Conservation (phyloP, 1,140 invertebrate species). For the Ridgeia piscesae region DNA sequence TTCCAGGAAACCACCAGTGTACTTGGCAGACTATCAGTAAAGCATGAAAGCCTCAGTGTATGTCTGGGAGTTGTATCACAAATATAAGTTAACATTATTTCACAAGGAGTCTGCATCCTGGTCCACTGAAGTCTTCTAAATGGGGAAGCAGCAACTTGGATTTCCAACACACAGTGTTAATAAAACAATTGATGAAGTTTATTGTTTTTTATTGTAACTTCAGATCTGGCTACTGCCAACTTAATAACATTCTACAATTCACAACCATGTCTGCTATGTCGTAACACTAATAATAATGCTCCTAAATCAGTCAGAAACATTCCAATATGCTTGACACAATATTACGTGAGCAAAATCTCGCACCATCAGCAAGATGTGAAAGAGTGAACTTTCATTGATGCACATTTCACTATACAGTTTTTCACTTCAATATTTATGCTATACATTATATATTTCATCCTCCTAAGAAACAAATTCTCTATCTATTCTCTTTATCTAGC, state of each 20-base stretch:
- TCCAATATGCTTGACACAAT: neutral
- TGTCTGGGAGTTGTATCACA: too few relatives aligned
- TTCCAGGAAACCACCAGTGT: too few relatives aligned
- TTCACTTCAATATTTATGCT: neutral
- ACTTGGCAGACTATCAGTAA: too few relatives aligned
- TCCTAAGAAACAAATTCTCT: neutral
- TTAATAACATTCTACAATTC: neutral
- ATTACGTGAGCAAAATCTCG: too few relatives aligned
- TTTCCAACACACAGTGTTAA: neutral
- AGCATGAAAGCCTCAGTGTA: too few relatives aligned
- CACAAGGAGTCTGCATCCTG: too few relatives aligned
- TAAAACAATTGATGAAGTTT: neutral
- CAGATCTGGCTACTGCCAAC: neutral
- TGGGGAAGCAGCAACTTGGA: too few relatives aligned
- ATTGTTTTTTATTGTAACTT: neutral
- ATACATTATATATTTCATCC: neutral
- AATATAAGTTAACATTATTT: too few relatives aligned
- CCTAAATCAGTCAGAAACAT: neutral
- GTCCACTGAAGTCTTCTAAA: too few relatives aligned
- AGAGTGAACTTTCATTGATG: neutral
- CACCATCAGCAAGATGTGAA: neutral
- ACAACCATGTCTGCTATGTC: neutral
- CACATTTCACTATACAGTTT: neutral
- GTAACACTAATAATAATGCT: neutral
- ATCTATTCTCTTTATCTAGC: neutral